Conservation (phyloP, 2,797 vertebrate genomes). For the Coilia nasus region DNA sequence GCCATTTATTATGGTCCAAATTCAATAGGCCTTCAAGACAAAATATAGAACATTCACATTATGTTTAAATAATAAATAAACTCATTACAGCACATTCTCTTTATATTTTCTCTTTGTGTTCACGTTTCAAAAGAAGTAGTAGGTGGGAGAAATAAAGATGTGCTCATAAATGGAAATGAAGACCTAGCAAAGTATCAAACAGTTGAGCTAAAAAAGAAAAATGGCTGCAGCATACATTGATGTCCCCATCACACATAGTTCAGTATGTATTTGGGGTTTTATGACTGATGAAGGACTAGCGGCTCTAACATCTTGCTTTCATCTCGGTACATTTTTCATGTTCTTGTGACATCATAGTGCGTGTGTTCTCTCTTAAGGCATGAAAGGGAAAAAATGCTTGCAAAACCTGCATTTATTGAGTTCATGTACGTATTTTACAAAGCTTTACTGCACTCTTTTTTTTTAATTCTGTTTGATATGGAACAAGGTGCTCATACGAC, state of each 20-base stretch:
- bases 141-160: background rate
- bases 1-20: background rate
- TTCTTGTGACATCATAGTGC: background rate
- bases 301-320: background rate
- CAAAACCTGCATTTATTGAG: no score
- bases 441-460: no score
- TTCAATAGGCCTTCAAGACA: background rate
- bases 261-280: background rate
- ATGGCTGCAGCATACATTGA: background rate
- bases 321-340: background rate
- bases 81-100: background rate
- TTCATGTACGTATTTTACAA: no score
- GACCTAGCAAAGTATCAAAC: background rate
- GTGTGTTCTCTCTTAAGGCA: background rate
- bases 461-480: no score
- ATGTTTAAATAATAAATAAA: slow-evolving; percentile 3
- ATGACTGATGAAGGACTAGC: background rate
- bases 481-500: no score
- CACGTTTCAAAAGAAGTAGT: background rate
- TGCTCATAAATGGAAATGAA: background rate
- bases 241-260: background rate
- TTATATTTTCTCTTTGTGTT: background rate
- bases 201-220: background rate
- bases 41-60: background rate
- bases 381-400: no score